A percentile compares a stretch with the other conserved stretches of the same genome.
These are phyloP conservation scores for Chironomus tepperi DNA, from an alignment of 1,140 invertebrate species.

Conservation along the genomic window DNA sequence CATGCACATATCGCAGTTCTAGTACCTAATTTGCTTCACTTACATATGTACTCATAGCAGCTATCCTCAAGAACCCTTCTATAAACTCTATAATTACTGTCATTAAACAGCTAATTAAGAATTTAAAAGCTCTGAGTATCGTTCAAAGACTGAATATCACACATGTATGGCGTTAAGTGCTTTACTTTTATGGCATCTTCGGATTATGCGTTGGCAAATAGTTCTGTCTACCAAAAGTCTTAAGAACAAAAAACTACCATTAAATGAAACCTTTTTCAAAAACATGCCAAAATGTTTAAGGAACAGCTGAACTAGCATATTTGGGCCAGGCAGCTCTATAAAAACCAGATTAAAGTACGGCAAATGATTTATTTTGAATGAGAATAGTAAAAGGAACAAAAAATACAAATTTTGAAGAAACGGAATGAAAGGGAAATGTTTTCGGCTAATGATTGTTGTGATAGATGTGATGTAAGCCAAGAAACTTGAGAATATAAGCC, in stretches of 20 bases:
- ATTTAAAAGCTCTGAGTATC: no score
- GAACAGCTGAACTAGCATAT: background rate
- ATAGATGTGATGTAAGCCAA: background rate
- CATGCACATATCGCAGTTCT: no score
- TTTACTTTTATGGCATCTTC: background rate
- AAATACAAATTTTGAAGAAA: background rate
- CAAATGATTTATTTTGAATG: background rate
- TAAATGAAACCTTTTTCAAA: background rate
- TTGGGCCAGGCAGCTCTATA: background rate
- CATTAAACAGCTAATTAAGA: no score
- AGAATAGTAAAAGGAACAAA: background rate
- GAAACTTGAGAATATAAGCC: no score
- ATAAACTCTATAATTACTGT: no score
- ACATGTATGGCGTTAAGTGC: background rate
- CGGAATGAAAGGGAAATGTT: background rate
- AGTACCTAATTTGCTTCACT: no score
- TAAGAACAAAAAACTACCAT: background rate
- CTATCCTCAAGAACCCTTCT: no score
- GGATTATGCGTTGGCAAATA: constrained; percentile 16
- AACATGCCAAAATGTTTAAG: background rate
- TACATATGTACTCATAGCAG: no score
- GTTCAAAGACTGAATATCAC: no score
- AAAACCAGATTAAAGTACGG: background rate
- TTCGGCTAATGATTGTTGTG: background rate
- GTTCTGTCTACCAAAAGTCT: constrained; percentile 25